These are phyloP conservation scores for Pampus argenteus DNA, from an alignment of 2,797 vertebrate species.

Conservation along the genomic window DNA sequence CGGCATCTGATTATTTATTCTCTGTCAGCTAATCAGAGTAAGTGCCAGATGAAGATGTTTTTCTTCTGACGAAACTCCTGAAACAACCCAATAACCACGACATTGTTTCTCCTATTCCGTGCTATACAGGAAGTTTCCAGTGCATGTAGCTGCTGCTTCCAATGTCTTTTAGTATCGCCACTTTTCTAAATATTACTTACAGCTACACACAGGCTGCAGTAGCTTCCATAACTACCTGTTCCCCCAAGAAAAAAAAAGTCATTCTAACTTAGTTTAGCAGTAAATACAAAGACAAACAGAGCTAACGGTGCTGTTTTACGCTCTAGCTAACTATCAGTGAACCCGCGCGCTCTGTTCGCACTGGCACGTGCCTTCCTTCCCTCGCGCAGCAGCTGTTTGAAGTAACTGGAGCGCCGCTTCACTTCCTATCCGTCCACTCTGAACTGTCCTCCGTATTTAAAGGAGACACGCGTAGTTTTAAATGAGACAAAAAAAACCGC, in stretches of 20 bases:
- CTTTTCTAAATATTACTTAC: no score
- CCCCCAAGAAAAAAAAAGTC: no score
- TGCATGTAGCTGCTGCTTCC: no score
- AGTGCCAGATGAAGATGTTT: constrained; percentile 3
- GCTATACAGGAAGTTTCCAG: no score
- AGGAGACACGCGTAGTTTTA: neutral
- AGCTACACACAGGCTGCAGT: no score
- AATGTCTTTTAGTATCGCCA: no score
- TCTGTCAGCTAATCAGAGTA: constrained; percentile 4
- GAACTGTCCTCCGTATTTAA: no score
- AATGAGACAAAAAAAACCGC: neutral
- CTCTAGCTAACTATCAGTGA: neutral
- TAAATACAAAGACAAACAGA: no score
- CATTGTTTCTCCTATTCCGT: no score
- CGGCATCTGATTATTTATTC: constrained; percentile 5
- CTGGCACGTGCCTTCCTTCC: constrained; percentile 6
- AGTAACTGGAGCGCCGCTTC: neutral
- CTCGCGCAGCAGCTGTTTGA: constrained; percentile 19
- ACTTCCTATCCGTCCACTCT: neutral
- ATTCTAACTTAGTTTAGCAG: no score
- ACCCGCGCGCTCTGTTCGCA: neutral
- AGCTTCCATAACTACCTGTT: no score
- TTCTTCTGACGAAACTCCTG: neutral
- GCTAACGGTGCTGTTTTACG: neutral
- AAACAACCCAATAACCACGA: neutral